Evolutionary conservation across 2,113 vertebrate genomes (phyloP).

Genomic region (Xenus cinereus): DNA sequence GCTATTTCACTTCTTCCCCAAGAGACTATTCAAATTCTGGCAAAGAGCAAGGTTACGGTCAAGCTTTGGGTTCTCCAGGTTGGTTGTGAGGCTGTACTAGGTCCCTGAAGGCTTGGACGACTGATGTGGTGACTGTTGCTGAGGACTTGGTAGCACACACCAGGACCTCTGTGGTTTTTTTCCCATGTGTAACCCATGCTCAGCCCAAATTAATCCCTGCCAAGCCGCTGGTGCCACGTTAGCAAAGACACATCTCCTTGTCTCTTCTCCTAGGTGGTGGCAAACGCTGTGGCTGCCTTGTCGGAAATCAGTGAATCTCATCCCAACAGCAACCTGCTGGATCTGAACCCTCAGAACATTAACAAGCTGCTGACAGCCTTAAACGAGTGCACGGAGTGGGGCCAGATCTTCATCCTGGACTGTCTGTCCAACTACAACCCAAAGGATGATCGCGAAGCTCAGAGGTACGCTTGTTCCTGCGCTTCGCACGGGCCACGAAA

Average conservation of each 20-base stretch:
- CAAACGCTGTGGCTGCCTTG: constrained; percentile 94
- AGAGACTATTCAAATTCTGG: background rate
- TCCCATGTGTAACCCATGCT: background rate
- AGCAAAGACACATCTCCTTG: background rate
- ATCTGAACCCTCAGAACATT: constrained; percentile 98
- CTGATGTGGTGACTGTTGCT: background rate
- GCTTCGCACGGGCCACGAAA: background rate
- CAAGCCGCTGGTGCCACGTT: background rate
- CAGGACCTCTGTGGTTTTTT: background rate
- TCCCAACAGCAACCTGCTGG: constrained; percentile 97
- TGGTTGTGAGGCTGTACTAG: background rate
- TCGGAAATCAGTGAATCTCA: constrained; percentile 99
- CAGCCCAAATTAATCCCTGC: background rate
- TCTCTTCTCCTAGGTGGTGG: constrained; percentile 85
- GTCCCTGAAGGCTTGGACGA: background rate
- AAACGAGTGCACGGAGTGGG: constrained; percentile 98
- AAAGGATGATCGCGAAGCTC: constrained; percentile 96
- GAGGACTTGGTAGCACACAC: background rate
- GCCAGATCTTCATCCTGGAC: constrained; percentile 99
- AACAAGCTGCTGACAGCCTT: constrained; percentile 96
- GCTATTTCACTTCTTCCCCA: background rate
- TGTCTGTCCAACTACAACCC: constrained; percentile 98
- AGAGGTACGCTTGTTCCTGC: constrained; percentile 80
- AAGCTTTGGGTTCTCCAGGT: background rate
- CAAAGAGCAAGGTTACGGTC: background rate